A percentile compares a stretch with the other conserved stretches of the same genome.
phyloP scores from a whole-genome alignment of 2,113 vertebrate species.

The Casuarius casuarius region DNA sequence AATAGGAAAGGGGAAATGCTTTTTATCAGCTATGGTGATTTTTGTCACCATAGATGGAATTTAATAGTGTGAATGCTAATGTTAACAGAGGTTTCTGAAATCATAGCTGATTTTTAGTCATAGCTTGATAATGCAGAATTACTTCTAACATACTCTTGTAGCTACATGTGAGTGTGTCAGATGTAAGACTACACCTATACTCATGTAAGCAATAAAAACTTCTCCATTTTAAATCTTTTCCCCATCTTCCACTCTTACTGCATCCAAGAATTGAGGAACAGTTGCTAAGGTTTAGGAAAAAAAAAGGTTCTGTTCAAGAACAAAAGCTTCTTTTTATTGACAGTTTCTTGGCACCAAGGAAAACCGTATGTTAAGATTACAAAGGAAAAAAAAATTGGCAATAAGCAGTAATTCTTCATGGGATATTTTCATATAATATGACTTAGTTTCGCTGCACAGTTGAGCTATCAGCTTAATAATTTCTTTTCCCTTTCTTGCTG shows the following conservation, averaged over 20 bases:
- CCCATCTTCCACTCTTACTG: not conserved
- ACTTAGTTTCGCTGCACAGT: constrained; percentile 4
- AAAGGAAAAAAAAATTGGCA: not conserved
- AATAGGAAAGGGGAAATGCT: not conserved
- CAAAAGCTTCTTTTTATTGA: constrained; percentile 9
- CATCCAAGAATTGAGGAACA: not conserved
- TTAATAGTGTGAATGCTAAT: not conserved
- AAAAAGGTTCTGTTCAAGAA: constrained; percentile 1
- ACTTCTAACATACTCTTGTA: not conserved
- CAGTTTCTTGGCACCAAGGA: not conserved
- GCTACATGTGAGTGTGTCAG: not conserved
- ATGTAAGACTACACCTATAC: not conserved
- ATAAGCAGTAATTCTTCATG: not conserved
- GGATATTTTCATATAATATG: not conserved
- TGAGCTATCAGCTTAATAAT: not conserved
- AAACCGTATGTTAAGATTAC: not conserved
- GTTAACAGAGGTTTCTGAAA: not conserved
- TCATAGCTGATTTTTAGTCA: not conserved
- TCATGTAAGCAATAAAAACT: not conserved
- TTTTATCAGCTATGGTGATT: not conserved
- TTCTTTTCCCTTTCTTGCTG: not conserved
- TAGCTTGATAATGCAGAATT: not conserved
- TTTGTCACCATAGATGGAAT: not conserved
- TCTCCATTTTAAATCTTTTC: not conserved
- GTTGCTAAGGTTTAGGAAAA: constrained; percentile 10